phyloP scores from a whole-genome alignment of 2,888 invertebrate genomes.

The Dryocosmus kuriphilus region DNA sequence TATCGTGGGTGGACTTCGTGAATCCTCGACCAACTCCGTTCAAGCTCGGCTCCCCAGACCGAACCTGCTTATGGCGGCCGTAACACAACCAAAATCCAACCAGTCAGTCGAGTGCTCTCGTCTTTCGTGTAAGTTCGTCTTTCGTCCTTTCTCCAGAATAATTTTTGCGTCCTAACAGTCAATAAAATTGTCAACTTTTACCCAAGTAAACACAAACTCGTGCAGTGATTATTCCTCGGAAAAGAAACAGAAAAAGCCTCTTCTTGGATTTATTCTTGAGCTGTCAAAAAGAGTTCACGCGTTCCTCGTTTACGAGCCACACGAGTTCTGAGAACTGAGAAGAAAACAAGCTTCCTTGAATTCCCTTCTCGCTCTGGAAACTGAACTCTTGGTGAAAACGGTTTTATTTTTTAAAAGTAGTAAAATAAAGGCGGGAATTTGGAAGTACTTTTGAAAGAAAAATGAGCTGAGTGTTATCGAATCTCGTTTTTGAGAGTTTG shows the following conservation, averaged over 20 bases:
- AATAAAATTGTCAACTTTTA: neutral
- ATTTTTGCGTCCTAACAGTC: neutral
- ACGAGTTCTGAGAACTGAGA: neutral
- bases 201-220: neutral
- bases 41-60: constrained; percentile 54
- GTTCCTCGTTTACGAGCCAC: neutral
- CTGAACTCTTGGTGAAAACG: constrained; percentile 42
- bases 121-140: too few species aligned
- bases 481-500: neutral
- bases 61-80: constrained; percentile 52
- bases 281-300: constrained; percentile 48
- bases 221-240: neutral
- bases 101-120: too few species aligned
- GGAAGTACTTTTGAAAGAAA: constrained; percentile 13
- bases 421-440: constrained; percentile 37
- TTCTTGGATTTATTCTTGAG: constrained; percentile 23
- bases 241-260: neutral
- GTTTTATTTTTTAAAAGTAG: constrained; percentile 9
- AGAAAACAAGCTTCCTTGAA: too few species aligned
- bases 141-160: constrained; percentile 46
- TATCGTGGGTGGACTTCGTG: constrained; percentile 65
- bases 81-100: too few species aligned
- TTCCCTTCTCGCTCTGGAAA: neutral
- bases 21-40: constrained; percentile 34
- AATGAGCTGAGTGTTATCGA: constrained; percentile 50